Evolutionary conservation across 2,797 vertebrate species (phyloP).

Genomic region (Cyprinodon diabolis): DNA sequence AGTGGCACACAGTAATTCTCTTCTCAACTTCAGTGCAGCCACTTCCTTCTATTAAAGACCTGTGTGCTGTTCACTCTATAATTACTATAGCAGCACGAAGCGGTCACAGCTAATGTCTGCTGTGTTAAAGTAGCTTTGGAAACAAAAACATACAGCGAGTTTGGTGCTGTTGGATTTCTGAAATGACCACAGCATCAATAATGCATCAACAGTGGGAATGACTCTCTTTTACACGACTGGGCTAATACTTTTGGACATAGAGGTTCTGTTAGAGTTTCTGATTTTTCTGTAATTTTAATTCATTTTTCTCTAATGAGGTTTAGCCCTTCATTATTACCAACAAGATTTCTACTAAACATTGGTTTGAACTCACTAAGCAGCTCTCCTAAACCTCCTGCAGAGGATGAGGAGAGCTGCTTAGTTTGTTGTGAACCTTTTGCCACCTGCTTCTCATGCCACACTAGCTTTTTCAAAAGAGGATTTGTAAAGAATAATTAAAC

Average conservation of each 20-base stretch:
- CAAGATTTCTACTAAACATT: background rate
- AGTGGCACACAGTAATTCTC: constrained; percentile 39
- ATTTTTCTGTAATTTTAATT: constrained; percentile 10
- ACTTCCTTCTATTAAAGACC: constrained; percentile 55
- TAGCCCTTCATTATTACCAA: background rate
- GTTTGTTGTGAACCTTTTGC: no score
- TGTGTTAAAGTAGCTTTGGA: constrained; percentile 48
- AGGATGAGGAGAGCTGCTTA: no score
- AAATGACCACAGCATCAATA: constrained; percentile 55
- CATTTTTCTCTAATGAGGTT: constrained; percentile 8
- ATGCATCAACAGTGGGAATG: constrained; percentile 46
- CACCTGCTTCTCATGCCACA: no score
- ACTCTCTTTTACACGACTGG: constrained; percentile 2
- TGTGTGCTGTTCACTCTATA: constrained; percentile 56
- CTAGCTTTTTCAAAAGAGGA: no score
- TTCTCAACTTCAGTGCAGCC: constrained; percentile 54
- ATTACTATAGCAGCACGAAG: constrained; percentile 52
- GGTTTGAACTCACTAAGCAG: constrained; percentile 2
- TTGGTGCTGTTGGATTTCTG: constrained; percentile 16
- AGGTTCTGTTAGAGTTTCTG: background rate
- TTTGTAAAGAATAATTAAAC: no score
- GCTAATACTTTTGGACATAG: constrained; percentile 26
- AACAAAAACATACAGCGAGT: constrained; percentile 22
- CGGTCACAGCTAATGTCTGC: constrained; percentile 34
- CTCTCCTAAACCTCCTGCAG: background rate